phyloP scores from a whole-genome alignment of 2,888 invertebrate species.

The Agriotes lineatus region DNA sequence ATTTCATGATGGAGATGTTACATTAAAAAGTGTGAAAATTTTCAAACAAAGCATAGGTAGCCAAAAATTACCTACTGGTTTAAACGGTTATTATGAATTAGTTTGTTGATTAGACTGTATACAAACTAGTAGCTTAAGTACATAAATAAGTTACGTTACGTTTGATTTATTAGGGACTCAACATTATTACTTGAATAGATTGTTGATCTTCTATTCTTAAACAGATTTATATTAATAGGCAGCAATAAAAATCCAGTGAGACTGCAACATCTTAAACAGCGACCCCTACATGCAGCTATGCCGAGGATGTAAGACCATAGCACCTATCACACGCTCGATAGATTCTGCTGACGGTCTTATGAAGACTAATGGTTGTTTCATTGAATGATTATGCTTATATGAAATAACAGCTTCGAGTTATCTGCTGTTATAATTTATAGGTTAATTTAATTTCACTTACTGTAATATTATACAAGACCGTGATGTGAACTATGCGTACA shows the following conservation, averaged over 20 bases:
- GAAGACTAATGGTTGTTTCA: constrained; percentile 58
- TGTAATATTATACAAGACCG: constrained; percentile 6
- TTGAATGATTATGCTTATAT: constrained; percentile 56
- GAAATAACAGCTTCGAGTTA: constrained; percentile 46
- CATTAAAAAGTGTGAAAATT: too few relatives aligned
- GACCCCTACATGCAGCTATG: not conserved
- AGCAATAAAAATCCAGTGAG: constrained; percentile 9
- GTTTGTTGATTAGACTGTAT: too few relatives aligned
- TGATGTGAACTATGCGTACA: constrained; percentile 28
- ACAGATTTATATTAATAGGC: constrained; percentile 12
- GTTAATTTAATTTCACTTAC: constrained; percentile 41
- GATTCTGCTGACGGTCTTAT: constrained; percentile 44
- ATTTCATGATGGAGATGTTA: too few relatives aligned
- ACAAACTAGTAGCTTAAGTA: too few relatives aligned
- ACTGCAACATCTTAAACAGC: constrained; percentile 19
- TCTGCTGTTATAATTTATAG: constrained; percentile 38
- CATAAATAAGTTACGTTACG: too few relatives aligned
- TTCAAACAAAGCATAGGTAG: too few relatives aligned
- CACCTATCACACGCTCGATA: constrained; percentile 23
- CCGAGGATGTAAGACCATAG: constrained; percentile 11
- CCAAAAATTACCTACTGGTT: too few relatives aligned
- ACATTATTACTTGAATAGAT: too few relatives aligned
- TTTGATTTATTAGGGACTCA: too few relatives aligned
- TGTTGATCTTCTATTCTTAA: not conserved
- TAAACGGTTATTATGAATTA: too few relatives aligned